Evolutionary conservation across 1,140 invertebrate genomes (phyloP).

Genomic region (Ceratosolen solmsi): DNA sequence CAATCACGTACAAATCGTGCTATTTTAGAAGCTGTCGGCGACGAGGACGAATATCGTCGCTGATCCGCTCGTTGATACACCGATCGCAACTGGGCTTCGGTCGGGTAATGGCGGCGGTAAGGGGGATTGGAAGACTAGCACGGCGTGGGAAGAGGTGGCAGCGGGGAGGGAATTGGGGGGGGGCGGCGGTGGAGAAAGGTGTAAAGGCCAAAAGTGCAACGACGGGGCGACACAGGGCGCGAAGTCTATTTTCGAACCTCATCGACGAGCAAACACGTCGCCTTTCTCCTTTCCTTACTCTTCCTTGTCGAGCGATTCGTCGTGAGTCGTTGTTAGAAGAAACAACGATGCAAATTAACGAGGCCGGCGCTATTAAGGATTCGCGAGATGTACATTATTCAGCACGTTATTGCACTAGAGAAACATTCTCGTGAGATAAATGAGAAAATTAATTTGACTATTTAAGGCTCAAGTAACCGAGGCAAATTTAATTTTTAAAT

Average conservation of each 20-base stretch:
- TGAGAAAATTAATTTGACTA: background rate
- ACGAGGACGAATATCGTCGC: background rate
- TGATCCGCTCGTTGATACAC: too few relatives aligned
- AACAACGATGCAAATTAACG: slow-evolving; percentile 11
- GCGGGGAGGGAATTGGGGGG: background rate
- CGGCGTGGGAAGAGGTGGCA: too few relatives aligned
- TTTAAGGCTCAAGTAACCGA: background rate
- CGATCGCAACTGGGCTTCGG: too few relatives aligned
- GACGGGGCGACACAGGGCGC: background rate
- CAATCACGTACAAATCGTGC: background rate
- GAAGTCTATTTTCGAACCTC: slow-evolving; percentile 20
- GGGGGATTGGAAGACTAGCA: too few relatives aligned
- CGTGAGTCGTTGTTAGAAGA: background rate
- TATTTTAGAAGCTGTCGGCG: background rate
- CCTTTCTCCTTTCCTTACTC: too few relatives aligned
- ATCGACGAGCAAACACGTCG: background rate
- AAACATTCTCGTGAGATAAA: background rate
- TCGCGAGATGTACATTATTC: background rate
- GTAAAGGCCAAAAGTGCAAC: background rate
- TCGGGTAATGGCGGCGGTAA: too few relatives aligned
- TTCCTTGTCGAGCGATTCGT: background rate
- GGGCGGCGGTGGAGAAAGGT: background rate
- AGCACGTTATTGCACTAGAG: background rate
- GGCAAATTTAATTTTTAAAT: too few relatives aligned
- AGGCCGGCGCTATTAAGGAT: background rate